Evolutionary conservation across 2,888 invertebrate genomes (phyloP).

Genomic region (Eurytoma adleriae): DNA sequence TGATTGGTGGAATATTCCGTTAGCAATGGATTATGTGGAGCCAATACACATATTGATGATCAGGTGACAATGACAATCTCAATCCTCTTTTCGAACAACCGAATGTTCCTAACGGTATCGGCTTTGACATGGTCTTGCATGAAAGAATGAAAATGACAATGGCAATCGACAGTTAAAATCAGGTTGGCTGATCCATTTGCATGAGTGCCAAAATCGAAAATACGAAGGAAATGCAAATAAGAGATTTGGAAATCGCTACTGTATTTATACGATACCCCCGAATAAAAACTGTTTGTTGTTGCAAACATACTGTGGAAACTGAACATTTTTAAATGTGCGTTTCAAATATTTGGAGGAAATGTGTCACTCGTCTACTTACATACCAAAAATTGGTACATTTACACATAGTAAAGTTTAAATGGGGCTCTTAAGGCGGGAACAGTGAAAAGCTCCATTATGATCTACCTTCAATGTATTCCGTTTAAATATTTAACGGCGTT

Average conservation of each 20-base stretch:
- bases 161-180: not conserved
- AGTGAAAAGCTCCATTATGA: slow-evolving; percentile 66
- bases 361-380: too few species aligned
- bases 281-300: not conserved
- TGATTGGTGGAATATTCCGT: too few species aligned
- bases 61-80: slow-evolving; percentile 31
- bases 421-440: not conserved
- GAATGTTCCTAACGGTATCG: slow-evolving; percentile 29
- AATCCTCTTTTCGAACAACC: not conserved
- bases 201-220: slow-evolving; percentile 14
- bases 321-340: too few species aligned
- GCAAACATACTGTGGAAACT: too few species aligned
- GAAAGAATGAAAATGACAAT: slow-evolving; percentile 25
- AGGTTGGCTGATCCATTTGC: slow-evolving; percentile 20
- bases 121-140: not conserved
- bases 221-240: not conserved
- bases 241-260: slow-evolving; percentile 16
- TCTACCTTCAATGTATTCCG: slow-evolving; percentile 63
- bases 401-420: not conserved
- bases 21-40: too few species aligned
- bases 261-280: not conserved
- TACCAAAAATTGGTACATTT: not conserved
- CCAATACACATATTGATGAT: not conserved
- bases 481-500: slow-evolving; percentile 74
- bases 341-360: too few species aligned